phyloP scores from a whole-genome alignment of 2,113 vertebrate genomes.

The Tetrax tetrax region DNA sequence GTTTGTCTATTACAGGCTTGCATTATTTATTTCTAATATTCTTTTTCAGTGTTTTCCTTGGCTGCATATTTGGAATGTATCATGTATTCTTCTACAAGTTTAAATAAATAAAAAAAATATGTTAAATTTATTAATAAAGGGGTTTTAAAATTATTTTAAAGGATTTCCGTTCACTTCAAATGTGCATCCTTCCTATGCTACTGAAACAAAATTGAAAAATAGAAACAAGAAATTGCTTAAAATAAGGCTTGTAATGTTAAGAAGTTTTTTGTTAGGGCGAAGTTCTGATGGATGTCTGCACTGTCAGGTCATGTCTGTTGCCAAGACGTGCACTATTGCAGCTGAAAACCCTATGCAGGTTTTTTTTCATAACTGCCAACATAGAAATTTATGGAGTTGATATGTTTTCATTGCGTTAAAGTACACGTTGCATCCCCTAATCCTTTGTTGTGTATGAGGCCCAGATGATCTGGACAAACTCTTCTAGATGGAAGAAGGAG shows the following conservation, averaged over 20 bases:
- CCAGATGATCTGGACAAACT: not conserved
- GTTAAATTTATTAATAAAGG: not conserved
- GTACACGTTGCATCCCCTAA: not conserved
- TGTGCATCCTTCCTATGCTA: not conserved
- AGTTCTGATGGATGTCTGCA: not conserved
- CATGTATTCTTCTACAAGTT: not conserved
- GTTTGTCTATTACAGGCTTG: not conserved
- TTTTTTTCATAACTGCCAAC: not conserved
- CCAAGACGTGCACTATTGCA: not conserved
- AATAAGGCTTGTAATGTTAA: not conserved
- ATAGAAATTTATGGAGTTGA: not conserved
- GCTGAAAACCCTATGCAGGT: not conserved
- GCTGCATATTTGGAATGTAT: not conserved
- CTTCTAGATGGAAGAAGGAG: not conserved
- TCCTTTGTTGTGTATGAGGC: not conserved
- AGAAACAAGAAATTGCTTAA: not conserved
- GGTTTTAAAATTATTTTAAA: not conserved
- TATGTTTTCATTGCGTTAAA: not conserved
- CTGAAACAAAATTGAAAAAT: not conserved
- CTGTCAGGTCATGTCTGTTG: not conserved
- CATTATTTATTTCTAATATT: not conserved
- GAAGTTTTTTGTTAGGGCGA: not conserved
- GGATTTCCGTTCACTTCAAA: not conserved
- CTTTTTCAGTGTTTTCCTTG: not conserved
- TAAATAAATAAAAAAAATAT: not conserved